phyloP scores from a whole-genome alignment of 2,113 vertebrate genomes.

The Sigmodon hispidus region DNA sequence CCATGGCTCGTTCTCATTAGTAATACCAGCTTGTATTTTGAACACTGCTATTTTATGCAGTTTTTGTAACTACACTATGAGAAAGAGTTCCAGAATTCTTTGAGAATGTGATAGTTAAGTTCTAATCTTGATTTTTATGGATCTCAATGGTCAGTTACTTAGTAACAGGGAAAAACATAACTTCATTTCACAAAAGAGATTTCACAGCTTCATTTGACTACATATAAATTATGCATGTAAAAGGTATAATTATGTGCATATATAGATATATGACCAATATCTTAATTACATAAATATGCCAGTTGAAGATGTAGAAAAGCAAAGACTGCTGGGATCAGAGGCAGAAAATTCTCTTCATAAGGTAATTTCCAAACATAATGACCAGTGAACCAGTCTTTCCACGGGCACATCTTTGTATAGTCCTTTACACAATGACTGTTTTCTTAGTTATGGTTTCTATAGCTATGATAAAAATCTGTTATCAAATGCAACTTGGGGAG shows the following conservation, averaged over 20 bases:
- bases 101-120: not conserved
- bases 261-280: not conserved
- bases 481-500: not conserved
- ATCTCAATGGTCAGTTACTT: not conserved
- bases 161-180: not conserved
- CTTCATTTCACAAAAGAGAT: not conserved
- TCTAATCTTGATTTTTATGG: not conserved
- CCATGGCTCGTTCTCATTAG: not conserved
- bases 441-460: not conserved
- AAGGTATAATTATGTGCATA: not conserved
- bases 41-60: not conserved
- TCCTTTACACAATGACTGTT: not conserved
- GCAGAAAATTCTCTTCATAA: not conserved
- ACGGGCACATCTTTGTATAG: not conserved
- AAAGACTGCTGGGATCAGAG: not conserved
- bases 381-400: not conserved
- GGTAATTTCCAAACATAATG: not conserved
- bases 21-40: not conserved
- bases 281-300: not conserved
- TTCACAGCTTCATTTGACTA: not conserved
- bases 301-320: not conserved
- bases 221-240: not conserved
- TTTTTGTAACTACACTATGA: not conserved
- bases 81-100: not conserved
- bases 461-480: not conserved